Evolutionary conservation across 1,140 invertebrate genomes (phyloP).

Genomic region (Drosophila suzukii): DNA sequence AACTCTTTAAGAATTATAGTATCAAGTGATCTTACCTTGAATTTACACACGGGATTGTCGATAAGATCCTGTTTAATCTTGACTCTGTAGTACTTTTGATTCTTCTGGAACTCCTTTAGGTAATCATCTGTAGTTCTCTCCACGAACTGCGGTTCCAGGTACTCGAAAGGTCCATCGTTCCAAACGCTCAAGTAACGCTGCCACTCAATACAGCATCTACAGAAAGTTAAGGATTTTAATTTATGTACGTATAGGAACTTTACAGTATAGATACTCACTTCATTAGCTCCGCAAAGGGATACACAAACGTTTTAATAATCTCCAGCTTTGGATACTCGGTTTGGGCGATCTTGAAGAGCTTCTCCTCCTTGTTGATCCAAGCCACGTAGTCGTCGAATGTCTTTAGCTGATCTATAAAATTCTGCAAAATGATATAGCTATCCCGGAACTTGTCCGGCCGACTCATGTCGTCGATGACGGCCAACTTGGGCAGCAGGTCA

Average conservation of each 20-base stretch:
- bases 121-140: slow-evolving; percentile 90
- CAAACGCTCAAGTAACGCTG: slow-evolving; percentile 92
- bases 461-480: slow-evolving; percentile 89
- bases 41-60: slow-evolving; percentile 88
- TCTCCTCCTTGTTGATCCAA: slow-evolving; percentile 96
- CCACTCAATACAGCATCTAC: slow-evolving; percentile 89
- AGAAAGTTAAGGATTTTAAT: not conserved
- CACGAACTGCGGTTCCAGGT: slow-evolving; percentile 90
- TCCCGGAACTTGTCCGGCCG: slow-evolving; percentile 87
- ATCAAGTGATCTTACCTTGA: slow-evolving; percentile 83
- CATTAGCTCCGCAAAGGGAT: slow-evolving; percentile 89
- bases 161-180: slow-evolving; percentile 96
- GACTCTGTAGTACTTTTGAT: slow-evolving; percentile 92
- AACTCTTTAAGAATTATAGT: accelerated
- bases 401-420: slow-evolving; percentile 90
- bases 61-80: slow-evolving; percentile 91
- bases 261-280: slow-evolving; percentile 73
- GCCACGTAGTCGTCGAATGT: slow-evolving; percentile 89
- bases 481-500: slow-evolving; percentile 89
- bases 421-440: slow-evolving; percentile 89
- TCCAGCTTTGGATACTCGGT: slow-evolving; percentile 90
- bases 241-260: not conserved
- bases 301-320: slow-evolving; percentile 89
- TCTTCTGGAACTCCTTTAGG: slow-evolving; percentile 90
- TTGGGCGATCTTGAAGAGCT: slow-evolving; percentile 91